phyloP scores from a whole-genome alignment of 2,797 vertebrate species.

The Phalanger gymnotis region DNA sequence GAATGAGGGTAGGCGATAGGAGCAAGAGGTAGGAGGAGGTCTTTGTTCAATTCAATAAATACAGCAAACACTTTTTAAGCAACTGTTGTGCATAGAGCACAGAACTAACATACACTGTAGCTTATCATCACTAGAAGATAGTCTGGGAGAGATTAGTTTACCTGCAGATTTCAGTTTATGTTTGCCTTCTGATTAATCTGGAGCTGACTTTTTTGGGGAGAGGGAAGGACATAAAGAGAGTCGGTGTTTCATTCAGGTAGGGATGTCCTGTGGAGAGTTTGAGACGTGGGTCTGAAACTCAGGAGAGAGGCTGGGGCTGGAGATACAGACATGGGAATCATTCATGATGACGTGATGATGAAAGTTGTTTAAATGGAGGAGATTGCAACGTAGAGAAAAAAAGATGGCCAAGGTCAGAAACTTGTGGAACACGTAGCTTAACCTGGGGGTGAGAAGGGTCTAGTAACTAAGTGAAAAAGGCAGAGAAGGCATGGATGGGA shows the following conservation, averaged over 20 bases:
- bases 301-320: not conserved
- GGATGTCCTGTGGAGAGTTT: not conserved
- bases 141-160: not conserved
- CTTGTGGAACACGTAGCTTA: not conserved
- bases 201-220: not conserved
- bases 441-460: not conserved
- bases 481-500: not conserved
- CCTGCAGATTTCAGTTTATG: not conserved
- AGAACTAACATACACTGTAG: not conserved
- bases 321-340: not conserved
- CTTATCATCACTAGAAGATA: not conserved
- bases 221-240: not conserved
- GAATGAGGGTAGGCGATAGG: not conserved
- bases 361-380: not conserved
- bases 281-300: not conserved
- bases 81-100: not conserved
- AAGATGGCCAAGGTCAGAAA: not conserved
- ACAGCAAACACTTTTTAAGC: not conserved
- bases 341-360: not conserved
- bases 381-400: not conserved
- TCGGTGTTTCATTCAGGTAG: not conserved
- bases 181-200: not conserved
- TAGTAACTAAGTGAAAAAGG: not conserved
- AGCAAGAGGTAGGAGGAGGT: not conserved
- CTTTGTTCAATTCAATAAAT: not conserved